Evolutionary conservation across 2,797 vertebrate genomes (phyloP), one percentile per base, ranked within the genome.

Genomic region (Acanthiza pusilla): DNA sequence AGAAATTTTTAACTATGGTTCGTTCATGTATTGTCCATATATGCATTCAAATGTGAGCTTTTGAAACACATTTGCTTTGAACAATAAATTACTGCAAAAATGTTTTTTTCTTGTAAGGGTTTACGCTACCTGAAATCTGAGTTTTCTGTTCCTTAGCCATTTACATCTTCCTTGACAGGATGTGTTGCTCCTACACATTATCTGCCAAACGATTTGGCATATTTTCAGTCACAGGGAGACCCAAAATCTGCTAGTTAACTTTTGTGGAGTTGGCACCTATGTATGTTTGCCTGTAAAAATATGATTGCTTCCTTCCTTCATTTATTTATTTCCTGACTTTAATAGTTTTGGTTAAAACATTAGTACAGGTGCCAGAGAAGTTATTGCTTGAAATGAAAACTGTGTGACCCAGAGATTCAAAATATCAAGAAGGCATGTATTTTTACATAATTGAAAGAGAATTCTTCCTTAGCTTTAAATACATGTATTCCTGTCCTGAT

Each of bases 241-340:
- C 19, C 85, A 95, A 90, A 96, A 82, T 43, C 55, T 91, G n/a
- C 74, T 54, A 91, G 84, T 94, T 88, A 96, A 85, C 78, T 91
- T 95, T 91, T 91, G 55, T 91, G 63, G 53, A 71, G 9, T 57
- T 96, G 81, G 63, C 93, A 91, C 1, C 3, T 87, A 26, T 40
- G 32, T 5, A 16, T 85, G 80, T 92, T 93, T 95, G 92, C 84
- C 78, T 88, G 81, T 91, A 83, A 92, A 95, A 95, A 47, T 77
- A 89, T 38, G 71, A 65, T 92, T 93, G 16, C 91, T 96, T 96
- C 95, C 95, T 96, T 95, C 93, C 92, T 92, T 94, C 93, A 54
- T 61, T 81, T 93, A 84, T 94, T 96, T 96, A 48, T 90, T 95
- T 96, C 95, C 96, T 96, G 93, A 87, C 5, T 95, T 94, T 95